Evolutionary conservation across 2,797 vertebrate genomes (phyloP).

Genomic region (Aeoliscus strigatus): DNA sequence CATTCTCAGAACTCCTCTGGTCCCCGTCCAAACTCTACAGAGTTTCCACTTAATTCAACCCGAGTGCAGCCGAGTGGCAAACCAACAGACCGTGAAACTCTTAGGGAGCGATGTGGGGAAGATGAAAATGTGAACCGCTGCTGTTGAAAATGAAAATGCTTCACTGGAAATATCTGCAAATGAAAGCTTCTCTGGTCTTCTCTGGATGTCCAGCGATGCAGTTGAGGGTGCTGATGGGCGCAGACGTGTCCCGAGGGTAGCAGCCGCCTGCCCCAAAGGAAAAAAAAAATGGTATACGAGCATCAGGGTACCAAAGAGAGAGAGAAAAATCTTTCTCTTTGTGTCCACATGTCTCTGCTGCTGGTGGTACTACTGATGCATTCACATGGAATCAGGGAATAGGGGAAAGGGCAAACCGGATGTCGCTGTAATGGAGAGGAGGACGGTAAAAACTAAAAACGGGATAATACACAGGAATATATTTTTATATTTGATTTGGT

Average conservation of each 20-base stretch:
- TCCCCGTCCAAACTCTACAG: conserved; percentile 31
- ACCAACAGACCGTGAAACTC: conserved; percentile 36
- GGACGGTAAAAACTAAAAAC: too few species aligned
- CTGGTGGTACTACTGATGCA: too few species aligned
- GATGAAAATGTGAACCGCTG: conserved; percentile 47
- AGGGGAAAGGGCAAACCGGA: too few species aligned
- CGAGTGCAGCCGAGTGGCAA: conserved; percentile 27
- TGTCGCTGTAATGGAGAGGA: too few species aligned
- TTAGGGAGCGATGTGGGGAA: conserved; percentile 39
- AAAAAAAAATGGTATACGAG: too few species aligned
- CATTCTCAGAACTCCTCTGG: conserved; percentile 27
- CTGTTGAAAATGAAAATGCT: conserved; percentile 37
- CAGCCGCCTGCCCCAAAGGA: too few species aligned
- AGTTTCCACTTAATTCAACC: conserved; percentile 43
- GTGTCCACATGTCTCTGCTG: conserved; percentile 13
- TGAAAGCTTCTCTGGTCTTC: conserved; percentile 34
- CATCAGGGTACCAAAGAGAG: too few species aligned
- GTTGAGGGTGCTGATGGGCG: conserved; percentile 23
- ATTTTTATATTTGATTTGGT: too few species aligned
- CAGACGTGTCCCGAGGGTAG: conserved; percentile 12
- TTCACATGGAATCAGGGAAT: too few species aligned
- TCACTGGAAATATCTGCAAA: conserved; percentile 28
- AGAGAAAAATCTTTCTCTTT: too few species aligned
- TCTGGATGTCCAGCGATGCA: conserved; percentile 17
- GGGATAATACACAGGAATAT: too few species aligned